Evolutionary conservation across 2,888 invertebrate species (phyloP), one percentile per base, ranked within the genome.

Genomic region (Pristionchus entomophagus): DNA sequence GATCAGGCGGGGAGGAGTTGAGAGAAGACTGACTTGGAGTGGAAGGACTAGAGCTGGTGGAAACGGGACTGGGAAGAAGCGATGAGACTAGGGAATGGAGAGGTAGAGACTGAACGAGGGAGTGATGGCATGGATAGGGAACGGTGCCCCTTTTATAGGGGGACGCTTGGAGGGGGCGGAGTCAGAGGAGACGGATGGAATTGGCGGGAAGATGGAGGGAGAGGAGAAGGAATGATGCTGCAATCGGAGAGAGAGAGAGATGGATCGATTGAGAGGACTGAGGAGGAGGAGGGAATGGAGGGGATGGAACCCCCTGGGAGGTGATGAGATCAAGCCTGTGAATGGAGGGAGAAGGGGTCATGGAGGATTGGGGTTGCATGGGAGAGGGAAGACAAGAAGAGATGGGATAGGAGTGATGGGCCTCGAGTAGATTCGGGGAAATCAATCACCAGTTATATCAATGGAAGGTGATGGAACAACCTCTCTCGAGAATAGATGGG

Each of bases 141-240:
- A 73, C 0, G 22, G 65, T 5, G 35, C 26, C 45, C 22, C 51
- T 78, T 82, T 59, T 56, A 59, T 56, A 41, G 59, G 35, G 73
- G 73, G 73, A 45, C 73, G 41, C 38, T 41, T 38, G 22, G n/a
- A 49, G 14, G 38, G 49, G 82, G 82, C 73, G 73, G 73, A 45
- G 73, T 45, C 41, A 26, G n/a, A n/a, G n/a, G n/a, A n/a, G n/a
- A n/a, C n/a, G n/a, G n/a, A n/a, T n/a, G 69, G 32, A 73, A 73
- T 73, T 73, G 73, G 73, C 49, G 59, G 45, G 82, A 82, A 59
- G 59, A n/a, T n/a, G 19, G 81, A 19, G 38, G 32, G 59, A n/a
- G 38, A 17, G 45, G 73, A 19, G 41, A 41, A 73, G 73, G 73
- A 26, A 35, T n/a, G 73, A 38, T 38, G 41, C 73, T 73, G 73